These are phyloP conservation scores for Rhogogaster chlorosoma DNA, from an alignment of 2,888 invertebrate species.

Conservation along the genomic window DNA sequence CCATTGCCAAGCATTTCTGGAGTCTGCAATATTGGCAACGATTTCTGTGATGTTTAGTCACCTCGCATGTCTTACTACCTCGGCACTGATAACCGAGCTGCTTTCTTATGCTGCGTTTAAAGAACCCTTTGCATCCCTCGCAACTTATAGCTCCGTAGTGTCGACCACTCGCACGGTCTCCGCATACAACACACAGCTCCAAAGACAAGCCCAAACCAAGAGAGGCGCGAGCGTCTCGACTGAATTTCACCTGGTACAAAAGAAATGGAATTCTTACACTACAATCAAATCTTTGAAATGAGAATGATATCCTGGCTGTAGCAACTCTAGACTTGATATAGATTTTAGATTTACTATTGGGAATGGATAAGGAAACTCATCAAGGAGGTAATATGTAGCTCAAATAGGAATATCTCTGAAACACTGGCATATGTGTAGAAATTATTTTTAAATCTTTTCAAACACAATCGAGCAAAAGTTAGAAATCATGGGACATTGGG, in stretches of 20 bases:
- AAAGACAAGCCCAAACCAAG: conserved; percentile 82
- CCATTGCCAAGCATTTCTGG: conserved; percentile 98
- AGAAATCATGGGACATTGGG: too few relatives aligned
- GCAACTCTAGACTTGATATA: background rate
- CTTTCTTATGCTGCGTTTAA: conserved; percentile 98
- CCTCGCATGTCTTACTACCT: conserved; percentile 97
- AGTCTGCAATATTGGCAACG: conserved; percentile 99
- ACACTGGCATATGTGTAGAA: too few relatives aligned
- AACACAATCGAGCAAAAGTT: too few relatives aligned
- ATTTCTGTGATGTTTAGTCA: conserved; percentile 99
- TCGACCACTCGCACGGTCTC: conserved; percentile 96
- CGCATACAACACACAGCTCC: conserved; percentile 97
- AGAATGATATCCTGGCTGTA: background rate
- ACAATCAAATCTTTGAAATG: background rate
- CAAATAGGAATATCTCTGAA: too few relatives aligned
- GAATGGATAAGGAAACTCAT: background rate
- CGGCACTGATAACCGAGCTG: conserved; percentile 98
- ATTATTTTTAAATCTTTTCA: too few relatives aligned
- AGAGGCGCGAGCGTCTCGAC: conserved; percentile 74
- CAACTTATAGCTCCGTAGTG: conserved; percentile 97
- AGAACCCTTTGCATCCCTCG: conserved; percentile 99
- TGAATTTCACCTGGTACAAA: conserved; percentile 71
- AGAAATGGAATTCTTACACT: background rate
- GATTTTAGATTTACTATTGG: background rate
- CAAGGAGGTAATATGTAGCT: too few relatives aligned